phyloP scores from a whole-genome alignment of 1,140 invertebrate genomes.

The Portunus trituberculatus region DNA sequence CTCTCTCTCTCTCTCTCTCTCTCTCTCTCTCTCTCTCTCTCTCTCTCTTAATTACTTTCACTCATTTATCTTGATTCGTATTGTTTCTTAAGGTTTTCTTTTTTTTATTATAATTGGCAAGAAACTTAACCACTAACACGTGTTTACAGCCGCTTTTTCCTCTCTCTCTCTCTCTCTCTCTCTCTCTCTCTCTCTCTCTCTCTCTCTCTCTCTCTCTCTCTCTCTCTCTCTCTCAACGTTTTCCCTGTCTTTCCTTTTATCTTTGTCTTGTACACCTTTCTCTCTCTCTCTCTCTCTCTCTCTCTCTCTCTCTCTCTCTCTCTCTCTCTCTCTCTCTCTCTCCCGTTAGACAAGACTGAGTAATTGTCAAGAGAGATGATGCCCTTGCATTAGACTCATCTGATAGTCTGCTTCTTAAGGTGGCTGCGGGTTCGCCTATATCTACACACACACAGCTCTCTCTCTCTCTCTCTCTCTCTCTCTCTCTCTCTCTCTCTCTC shows the following conservation, averaged over 20 bases:
- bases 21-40: constrained; percentile 75
- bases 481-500: constrained; percentile 47
- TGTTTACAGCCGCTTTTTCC: background rate
- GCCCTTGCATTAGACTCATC: background rate
- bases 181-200: no score
- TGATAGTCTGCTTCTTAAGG: background rate
- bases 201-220: background rate
- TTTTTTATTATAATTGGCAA: no score
- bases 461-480: constrained; percentile 63
- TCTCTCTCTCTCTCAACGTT: constrained; percentile 46
- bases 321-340: constrained; percentile 78
- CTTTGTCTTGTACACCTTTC: constrained; percentile 77
- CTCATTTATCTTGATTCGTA: background rate
- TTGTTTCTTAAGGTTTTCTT: no score
- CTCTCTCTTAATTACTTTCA: background rate
- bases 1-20: no score
- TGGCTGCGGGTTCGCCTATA: background rate
- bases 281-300: constrained; percentile 79
- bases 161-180: background rate
- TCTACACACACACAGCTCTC: constrained; percentile 67
- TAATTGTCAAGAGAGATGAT: constrained; percentile 47
- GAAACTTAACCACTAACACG: no score
- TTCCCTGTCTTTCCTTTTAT: constrained; percentile 71
- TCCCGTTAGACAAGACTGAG: constrained; percentile 57
- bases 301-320: constrained; percentile 77